Conservation (phyloP, 2,113 vertebrate species). For the Callospermophilus lateralis region DNA sequence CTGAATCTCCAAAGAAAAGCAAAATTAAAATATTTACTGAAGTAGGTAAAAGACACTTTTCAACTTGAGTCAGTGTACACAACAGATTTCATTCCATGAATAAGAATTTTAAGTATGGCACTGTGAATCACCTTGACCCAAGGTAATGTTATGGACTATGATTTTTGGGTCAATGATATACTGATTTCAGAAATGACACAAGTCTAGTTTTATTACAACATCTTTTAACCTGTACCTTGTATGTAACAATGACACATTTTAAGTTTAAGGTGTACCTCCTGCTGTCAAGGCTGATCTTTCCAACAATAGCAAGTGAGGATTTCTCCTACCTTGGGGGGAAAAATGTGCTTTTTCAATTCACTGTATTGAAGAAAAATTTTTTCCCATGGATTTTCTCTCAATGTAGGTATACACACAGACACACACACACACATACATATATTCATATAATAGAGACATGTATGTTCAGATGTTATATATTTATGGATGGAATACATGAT, state of each 20-base stretch:
- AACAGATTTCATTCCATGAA: not conserved
- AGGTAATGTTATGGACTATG: not conserved
- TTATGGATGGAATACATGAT: not conserved
- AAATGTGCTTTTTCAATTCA: not conserved
- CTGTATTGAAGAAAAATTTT: not conserved
- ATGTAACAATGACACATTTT: not conserved
- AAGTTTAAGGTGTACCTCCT: not conserved
- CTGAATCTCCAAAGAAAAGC: not conserved
- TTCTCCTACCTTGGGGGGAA: not conserved
- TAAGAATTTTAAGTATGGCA: not conserved
- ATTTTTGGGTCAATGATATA: conserved; percentile 60
- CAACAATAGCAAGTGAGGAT: not conserved
- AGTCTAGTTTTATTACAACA: not conserved
- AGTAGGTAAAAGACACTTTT: not conserved
- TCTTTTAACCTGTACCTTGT: conserved; percentile 59
- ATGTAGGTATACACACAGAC: not conserved
- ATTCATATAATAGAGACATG: not conserved
- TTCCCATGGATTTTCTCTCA: not conserved
- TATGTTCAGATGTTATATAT: not conserved
- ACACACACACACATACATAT: not conserved
- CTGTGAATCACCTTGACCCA: not conserved
- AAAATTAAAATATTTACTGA: not conserved
- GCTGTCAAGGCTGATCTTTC: not conserved
- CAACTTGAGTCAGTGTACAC: not conserved
- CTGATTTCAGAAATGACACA: conserved; percentile 53